phyloP scores from a whole-genome alignment of 2,113 vertebrate genomes.

The Notarius quadriscutis region DNA sequence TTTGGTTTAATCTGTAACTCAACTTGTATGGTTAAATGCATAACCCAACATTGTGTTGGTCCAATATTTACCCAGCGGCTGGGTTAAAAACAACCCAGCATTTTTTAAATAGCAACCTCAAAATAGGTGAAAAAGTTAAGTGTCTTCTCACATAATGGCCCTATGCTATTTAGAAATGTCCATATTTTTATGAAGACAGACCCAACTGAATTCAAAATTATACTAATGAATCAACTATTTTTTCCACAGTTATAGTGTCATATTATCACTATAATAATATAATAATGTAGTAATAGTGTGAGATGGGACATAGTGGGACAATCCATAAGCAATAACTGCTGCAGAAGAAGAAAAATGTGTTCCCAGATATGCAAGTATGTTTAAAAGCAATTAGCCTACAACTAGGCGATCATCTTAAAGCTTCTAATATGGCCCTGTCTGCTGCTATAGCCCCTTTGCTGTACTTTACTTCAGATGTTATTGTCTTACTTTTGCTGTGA shows the following conservation, averaged over 20 bases:
- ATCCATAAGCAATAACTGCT: neutral
- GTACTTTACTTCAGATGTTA: slow-evolving; percentile 57
- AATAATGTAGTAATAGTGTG: neutral
- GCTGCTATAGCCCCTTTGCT: slow-evolving; percentile 43
- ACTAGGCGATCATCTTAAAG: neutral
- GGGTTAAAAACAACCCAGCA: too few species aligned
- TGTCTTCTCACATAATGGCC: neutral
- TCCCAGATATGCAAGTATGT: neutral
- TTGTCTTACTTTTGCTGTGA: slow-evolving; percentile 70
- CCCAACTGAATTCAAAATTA: neutral
- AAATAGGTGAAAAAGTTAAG: neutral
- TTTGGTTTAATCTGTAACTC: too few species aligned
- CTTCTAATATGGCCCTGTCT: slow-evolving; percentile 18
- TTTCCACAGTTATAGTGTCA: neutral
- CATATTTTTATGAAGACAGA: too few species aligned
- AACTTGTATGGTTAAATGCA: too few species aligned
- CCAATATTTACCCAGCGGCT: too few species aligned
- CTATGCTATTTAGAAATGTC: neutral
- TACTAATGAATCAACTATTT: neutral
- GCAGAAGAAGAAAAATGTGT: neutral
- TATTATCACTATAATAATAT: neutral
- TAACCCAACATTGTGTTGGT: too few species aligned
- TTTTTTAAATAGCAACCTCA: neutral
- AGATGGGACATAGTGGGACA: neutral
- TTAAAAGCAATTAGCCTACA: slow-evolving; percentile 10